Percentiles rank a stretch among this genome's conserved stretches.
Conservation (phyloP, 2,113 vertebrate genomes). For the Cyphomyrus plagiostoma region DNA sequence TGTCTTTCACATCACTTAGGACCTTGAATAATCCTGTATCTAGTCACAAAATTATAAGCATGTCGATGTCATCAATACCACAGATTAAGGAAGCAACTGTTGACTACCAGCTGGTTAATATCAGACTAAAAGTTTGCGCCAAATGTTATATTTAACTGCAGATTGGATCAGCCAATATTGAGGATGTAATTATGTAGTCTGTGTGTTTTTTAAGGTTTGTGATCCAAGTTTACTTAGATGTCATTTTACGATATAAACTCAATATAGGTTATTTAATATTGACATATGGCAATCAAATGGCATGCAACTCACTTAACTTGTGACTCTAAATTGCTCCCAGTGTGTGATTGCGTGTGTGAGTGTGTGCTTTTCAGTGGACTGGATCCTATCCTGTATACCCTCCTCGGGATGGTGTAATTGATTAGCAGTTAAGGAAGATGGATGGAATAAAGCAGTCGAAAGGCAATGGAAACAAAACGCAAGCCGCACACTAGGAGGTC, state of each 20-base stretch:
- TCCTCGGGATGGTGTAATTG: background rate
- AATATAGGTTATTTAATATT: background rate
- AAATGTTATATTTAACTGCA: background rate
- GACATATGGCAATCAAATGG: background rate
- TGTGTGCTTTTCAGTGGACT: background rate
- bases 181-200: background rate
- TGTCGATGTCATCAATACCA: background rate
- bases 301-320: background rate
- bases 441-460: background rate
- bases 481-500: background rate
- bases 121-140: background rate
- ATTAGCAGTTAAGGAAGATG: background rate
- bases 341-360: background rate
- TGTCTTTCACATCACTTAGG: background rate
- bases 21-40: background rate
- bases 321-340: background rate
- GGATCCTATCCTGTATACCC: background rate
- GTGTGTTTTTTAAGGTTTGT: background rate
- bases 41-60: background rate
- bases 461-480: background rate
- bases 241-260: background rate
- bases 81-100: background rate
- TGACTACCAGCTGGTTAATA: background rate
- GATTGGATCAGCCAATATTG: background rate
- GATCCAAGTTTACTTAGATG: background rate